A percentile compares a stretch with the other conserved stretches of the same genome.
Conservation (phyloP, 2,888 invertebrate species). For the Orchesella flavescens region DNA sequence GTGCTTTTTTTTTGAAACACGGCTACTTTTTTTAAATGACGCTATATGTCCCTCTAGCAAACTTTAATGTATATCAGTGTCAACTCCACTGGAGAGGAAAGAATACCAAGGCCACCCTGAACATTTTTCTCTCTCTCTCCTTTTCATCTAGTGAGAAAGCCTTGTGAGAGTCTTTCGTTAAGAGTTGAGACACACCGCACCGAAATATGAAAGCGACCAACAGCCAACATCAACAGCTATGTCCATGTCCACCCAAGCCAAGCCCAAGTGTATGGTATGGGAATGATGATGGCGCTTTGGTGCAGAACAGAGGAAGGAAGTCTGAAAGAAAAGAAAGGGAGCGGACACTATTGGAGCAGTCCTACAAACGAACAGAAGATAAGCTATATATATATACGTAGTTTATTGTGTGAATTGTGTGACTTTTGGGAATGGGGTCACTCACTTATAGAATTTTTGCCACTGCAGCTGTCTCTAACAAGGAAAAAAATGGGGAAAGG, state of each 20-base stretch:
- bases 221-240: background rate
- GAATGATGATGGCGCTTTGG: conserved; percentile 24
- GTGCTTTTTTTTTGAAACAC: too few species aligned
- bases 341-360: conserved; percentile 24
- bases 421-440: conserved; percentile 63
- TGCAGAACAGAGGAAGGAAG: conserved; percentile 31
- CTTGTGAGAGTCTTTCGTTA: background rate
- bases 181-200: background rate
- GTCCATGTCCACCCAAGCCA: background rate
- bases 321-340: conserved; percentile 14
- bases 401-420: conserved; percentile 60
- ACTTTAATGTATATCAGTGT: too few species aligned
- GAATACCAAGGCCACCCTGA: too few species aligned
- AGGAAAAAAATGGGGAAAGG: conserved; percentile 25
- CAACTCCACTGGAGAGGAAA: too few species aligned
- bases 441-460: conserved; percentile 36
- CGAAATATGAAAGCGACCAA: background rate
- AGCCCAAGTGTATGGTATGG: background rate
- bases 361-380: conserved; percentile 31
- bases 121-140: background rate
- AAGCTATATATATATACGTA: conserved; percentile 9
- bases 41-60: too few species aligned
- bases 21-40: too few species aligned
- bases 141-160: background rate
- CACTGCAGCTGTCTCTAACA: conserved; percentile 24